A percentile compares a stretch with the other conserved stretches of the same genome.
These are phyloP conservation scores for Amiota minor DNA, from an alignment of 2,888 invertebrate species.

Conservation along the genomic window DNA sequence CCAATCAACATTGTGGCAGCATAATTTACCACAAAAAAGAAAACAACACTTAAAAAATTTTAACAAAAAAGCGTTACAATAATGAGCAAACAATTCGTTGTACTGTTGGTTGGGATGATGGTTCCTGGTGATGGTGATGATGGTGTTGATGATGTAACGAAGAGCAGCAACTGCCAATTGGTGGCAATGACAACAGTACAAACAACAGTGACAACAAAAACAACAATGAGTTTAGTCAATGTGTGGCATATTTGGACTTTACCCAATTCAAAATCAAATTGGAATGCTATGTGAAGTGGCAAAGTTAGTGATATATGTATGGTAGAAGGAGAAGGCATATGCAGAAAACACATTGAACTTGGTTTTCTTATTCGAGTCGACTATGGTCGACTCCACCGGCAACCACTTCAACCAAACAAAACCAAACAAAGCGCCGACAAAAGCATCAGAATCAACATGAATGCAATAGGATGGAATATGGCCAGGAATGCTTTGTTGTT, in stretches of 20 bases:
- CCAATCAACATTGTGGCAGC: constrained; percentile 1
- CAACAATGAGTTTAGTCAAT: neutral
- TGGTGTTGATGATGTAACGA: neutral
- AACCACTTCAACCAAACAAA: neutral
- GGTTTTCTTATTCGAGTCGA: neutral
- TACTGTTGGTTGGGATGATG: neutral
- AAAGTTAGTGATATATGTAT: neutral
- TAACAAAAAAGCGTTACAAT: constrained; percentile 48
- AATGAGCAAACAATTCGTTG: constrained; percentile 58
- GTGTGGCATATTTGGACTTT: constrained; percentile 25
- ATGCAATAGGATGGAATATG: neutral
- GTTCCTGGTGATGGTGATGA: neutral
- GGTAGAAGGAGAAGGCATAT: neutral
- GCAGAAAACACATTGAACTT: neutral
- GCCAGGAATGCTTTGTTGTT: constrained; percentile 26
- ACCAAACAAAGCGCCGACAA: neutral
- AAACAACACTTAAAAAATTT: too few species aligned
- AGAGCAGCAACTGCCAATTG: constrained; percentile 15
- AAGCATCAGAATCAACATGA: neutral
- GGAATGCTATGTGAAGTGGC: constrained; percentile 10
- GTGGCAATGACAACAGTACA: constrained; percentile 9
- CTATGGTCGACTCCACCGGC: too few species aligned
- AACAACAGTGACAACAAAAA: neutral
- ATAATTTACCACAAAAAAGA: constrained; percentile 7
- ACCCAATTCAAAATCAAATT: constrained; percentile 24